Percentiles rank a stretch among this genome's conserved stretches.
These are phyloP conservation scores for Spinus olivaceus DNA, from an alignment of 2,797 vertebrate genomes.

Conservation along the genomic window DNA sequence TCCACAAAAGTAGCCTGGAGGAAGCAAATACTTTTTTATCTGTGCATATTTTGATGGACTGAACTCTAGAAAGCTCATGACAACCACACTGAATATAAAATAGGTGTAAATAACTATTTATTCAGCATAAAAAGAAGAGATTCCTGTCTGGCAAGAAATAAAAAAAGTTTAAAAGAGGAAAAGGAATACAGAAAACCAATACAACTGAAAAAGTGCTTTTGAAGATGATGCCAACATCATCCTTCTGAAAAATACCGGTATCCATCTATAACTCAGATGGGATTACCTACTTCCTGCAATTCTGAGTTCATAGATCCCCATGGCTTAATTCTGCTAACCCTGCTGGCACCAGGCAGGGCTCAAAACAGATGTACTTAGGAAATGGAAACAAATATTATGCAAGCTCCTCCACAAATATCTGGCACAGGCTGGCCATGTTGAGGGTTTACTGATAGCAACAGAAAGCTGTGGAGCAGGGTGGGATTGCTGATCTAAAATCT, in stretches of 20 bases:
- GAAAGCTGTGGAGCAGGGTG: neutral
- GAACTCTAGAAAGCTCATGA: neutral
- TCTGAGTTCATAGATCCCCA: neutral
- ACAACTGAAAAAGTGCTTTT: neutral
- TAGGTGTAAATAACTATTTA: neutral
- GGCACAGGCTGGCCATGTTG: neutral
- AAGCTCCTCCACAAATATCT: neutral
- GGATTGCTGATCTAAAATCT: neutral
- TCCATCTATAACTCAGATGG: neutral
- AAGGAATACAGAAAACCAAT: neutral
- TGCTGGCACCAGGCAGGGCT: neutral
- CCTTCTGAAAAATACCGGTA: neutral
- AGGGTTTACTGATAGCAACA: neutral
- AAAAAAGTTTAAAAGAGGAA: neutral
- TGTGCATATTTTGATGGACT: neutral
- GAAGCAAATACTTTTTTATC: neutral
- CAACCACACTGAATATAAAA: neutral
- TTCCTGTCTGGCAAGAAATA: neutral
- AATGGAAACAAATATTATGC: neutral
- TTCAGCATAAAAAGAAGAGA: neutral
- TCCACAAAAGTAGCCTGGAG: neutral
- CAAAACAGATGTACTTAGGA: neutral
- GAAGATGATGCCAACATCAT: neutral
- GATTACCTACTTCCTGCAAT: neutral
- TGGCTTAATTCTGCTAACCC: conserved; percentile 6